phyloP scores from a whole-genome alignment of 2,113 vertebrate species.

The Vulpes ferrilata region DNA sequence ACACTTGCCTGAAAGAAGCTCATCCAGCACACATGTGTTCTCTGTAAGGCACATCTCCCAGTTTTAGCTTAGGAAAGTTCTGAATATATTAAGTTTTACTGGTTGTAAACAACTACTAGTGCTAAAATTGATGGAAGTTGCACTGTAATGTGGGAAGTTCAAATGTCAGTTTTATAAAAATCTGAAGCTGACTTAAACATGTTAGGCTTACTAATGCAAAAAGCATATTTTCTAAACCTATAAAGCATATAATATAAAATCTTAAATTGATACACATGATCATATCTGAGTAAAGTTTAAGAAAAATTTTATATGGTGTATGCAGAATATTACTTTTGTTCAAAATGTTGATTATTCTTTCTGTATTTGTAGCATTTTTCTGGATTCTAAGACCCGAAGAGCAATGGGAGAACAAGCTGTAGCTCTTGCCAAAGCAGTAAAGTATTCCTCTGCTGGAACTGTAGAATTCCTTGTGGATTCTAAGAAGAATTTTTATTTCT shows the following conservation, averaged over 20 bases:
- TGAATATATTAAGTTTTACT: constrained; percentile 32
- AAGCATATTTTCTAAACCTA: background rate
- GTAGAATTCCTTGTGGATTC: constrained; percentile 99
- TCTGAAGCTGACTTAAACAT: background rate
- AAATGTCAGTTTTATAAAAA: constrained; percentile 10
- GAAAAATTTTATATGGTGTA: constrained; percentile 2
- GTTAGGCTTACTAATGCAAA: background rate
- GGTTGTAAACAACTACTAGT: background rate
- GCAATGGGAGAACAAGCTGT: constrained; percentile 99
- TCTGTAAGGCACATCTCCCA: background rate
- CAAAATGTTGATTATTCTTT: constrained; percentile 59
- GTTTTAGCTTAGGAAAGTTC: background rate
- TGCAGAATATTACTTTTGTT: constrained; percentile 41
- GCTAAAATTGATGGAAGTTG: background rate
- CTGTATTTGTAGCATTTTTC: constrained; percentile 91
- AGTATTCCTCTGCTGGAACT: constrained; percentile 97
- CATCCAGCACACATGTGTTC: background rate
- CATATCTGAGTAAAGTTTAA: background rate
- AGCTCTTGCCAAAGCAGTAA: constrained; percentile 95
- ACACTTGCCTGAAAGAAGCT: background rate
- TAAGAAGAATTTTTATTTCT: constrained; percentile 97
- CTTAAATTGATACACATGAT: background rate
- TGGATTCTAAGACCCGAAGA: constrained; percentile 93
- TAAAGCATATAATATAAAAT: background rate
- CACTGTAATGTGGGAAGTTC: background rate